phyloP scores from a whole-genome alignment of 1,140 invertebrate genomes.

The Geopemphigus sp. region DNA sequence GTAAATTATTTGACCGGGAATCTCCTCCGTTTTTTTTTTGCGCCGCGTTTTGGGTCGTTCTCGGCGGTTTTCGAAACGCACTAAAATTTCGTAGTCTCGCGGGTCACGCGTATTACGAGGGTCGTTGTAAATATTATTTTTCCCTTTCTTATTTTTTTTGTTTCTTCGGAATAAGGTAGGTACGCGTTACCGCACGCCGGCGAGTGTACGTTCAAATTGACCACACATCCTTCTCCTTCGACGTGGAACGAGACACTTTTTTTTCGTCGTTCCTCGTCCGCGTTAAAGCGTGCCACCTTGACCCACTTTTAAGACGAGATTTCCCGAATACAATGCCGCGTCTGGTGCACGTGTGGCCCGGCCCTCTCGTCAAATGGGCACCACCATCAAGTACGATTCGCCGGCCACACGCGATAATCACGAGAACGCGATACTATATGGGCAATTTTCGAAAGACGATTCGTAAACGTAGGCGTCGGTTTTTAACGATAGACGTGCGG shows the following conservation, averaged over 20 bases:
- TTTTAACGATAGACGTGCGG: too few relatives aligned
- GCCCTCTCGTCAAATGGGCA: too few relatives aligned
- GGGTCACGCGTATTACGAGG: constrained; percentile 29
- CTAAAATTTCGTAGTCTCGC: not conserved
- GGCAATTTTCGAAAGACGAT: too few relatives aligned
- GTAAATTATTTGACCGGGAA: constrained; percentile 14
- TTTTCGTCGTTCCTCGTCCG: too few relatives aligned
- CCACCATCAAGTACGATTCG: too few relatives aligned
- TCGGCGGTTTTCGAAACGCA: not conserved
- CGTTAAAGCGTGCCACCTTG: not conserved
- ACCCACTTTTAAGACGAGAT: not conserved
- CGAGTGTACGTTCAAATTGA: not conserved
- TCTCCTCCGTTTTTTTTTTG: constrained; percentile 22
- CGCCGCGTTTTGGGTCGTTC: constrained; percentile 11
- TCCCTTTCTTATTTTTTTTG: constrained; percentile 30
- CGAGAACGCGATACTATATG: too few relatives aligned
- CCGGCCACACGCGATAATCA: too few relatives aligned
- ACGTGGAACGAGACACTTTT: too few relatives aligned
- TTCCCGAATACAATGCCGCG: not conserved
- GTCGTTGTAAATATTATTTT: constrained; percentile 7
- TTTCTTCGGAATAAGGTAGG: not conserved
- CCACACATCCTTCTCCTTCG: not conserved
- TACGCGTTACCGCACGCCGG: not conserved
- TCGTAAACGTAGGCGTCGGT: too few relatives aligned
- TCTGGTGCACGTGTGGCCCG: too few relatives aligned